Evolutionary conservation across 1,140 invertebrate species (phyloP).

Genomic region (Zaprionus kolodkinae): DNA sequence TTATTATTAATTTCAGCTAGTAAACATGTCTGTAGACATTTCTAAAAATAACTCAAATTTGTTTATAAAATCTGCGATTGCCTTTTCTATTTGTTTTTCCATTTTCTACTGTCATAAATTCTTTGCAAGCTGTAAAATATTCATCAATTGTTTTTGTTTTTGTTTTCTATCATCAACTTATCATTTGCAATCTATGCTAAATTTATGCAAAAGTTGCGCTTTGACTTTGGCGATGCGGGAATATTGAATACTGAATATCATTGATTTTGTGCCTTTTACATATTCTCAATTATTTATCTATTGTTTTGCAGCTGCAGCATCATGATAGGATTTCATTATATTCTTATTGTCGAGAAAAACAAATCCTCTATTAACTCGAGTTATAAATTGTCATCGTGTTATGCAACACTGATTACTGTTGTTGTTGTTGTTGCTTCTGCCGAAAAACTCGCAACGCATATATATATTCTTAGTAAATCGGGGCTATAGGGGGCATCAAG

Average conservation of each 20-base stretch:
- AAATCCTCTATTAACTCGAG: neutral
- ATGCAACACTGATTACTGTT: constrained; percentile 2
- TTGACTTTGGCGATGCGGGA: neutral
- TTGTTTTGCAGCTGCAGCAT: constrained; percentile 18
- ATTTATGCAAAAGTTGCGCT: constrained; percentile 8
- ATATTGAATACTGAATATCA: neutral
- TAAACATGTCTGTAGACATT: neutral
- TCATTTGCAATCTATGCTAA: constrained; percentile 28
- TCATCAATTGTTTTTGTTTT: constrained; percentile 11
- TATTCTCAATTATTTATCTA: constrained; percentile 10
- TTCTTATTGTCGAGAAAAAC: neutral
- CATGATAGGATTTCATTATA: neutral
- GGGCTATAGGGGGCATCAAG: neutral
- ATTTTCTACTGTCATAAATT: constrained; percentile 23
- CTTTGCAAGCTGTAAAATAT: constrained; percentile 12
- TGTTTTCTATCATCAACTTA: constrained; percentile 9
- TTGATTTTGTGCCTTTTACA: constrained; percentile 5
- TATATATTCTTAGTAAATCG: constrained; percentile 13
- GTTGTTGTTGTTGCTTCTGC: neutral
- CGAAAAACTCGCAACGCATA: neutral
- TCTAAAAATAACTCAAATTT: neutral
- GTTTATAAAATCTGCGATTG: neutral
- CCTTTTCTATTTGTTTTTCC: neutral
- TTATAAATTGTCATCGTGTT: constrained; percentile 3
- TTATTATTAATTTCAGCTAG: neutral